These are phyloP conservation scores for Callopanchax toddi DNA, from an alignment of 2,113 vertebrate genomes.

Conservation along the genomic window DNA sequence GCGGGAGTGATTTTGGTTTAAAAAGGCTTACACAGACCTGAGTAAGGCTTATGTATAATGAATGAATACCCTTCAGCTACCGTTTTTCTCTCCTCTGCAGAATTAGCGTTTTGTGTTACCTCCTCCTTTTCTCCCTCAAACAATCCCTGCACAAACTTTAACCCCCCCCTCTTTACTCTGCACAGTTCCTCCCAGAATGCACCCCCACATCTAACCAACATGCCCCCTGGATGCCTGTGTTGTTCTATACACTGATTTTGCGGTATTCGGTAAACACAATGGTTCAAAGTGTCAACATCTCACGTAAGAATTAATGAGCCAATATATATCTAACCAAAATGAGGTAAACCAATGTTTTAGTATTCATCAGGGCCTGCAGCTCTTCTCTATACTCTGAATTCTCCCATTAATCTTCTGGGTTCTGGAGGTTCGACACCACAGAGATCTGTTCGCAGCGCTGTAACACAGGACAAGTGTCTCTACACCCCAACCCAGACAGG, in stretches of 20 bases:
- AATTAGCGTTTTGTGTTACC: conserved; percentile 63
- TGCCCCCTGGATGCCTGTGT: conserved; percentile 33
- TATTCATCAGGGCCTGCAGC: conserved; percentile 44
- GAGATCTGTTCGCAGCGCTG: conserved; percentile 33
- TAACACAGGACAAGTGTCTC: conserved; percentile 27
- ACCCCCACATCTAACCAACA: conserved; percentile 9
- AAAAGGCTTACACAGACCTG: conserved; percentile 69
- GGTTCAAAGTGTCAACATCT: conserved; percentile 26
- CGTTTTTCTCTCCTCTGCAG: conserved; percentile 62
- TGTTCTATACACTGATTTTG: conserved; percentile 33
- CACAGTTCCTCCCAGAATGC: conserved; percentile 27
- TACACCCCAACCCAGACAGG: conserved; percentile 24
- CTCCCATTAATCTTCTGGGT: conserved; percentile 46
- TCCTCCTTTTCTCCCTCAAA: conserved; percentile 17
- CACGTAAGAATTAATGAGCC: conserved; percentile 30
- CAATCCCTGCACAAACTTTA: conserved; percentile 30
- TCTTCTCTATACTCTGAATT: neutral
- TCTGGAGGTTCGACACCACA: conserved; percentile 18
- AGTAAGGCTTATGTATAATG: conserved; percentile 73
- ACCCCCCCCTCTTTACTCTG: conserved; percentile 5
- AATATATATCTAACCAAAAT: conserved; percentile 51
- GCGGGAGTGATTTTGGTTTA: conserved; percentile 54
- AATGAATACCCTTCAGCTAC: conserved; percentile 67
- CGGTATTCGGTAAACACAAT: conserved; percentile 41
- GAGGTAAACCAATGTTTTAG: conserved; percentile 50